Percentiles rank a stretch among this genome's conserved stretches.
These are phyloP conservation scores for Mola mola DNA, from an alignment of 2,113 vertebrate genomes.

Conservation along the genomic window DNA sequence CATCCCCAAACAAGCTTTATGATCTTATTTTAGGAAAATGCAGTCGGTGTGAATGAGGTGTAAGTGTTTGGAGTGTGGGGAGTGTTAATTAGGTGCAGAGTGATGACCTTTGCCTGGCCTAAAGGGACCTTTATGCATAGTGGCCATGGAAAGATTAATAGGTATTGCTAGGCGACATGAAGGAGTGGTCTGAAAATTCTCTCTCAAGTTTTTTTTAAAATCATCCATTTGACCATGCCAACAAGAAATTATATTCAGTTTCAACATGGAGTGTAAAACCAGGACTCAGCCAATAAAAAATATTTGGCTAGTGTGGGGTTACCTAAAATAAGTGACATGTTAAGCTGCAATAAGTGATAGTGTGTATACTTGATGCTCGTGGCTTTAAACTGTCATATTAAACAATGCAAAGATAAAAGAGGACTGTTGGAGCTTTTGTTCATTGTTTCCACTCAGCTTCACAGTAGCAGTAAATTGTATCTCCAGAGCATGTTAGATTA, in stretches of 20 bases:
- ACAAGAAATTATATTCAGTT: slow-evolving; percentile 22
- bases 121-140: slow-evolving; percentile 59
- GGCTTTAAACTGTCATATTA: slow-evolving; percentile 19
- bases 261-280: slow-evolving; percentile 14
- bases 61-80: slow-evolving; percentile 4
- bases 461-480: slow-evolving; percentile 20
- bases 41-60: slow-evolving; percentile 26
- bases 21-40: slow-evolving; percentile 38
- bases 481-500: slow-evolving; percentile 9
- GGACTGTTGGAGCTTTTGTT: slow-evolving; percentile 28
- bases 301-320: too few species aligned
- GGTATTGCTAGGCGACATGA: slow-evolving; percentile 68
- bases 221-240: slow-evolving; percentile 43
- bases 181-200: slow-evolving; percentile 63
- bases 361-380: background rate
- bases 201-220: slow-evolving; percentile 61
- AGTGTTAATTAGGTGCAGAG: slow-evolving; percentile 73
- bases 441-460: slow-evolving; percentile 44
- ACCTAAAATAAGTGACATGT: slow-evolving; percentile 10
- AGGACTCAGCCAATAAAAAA: slow-evolving; percentile 15
- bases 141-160: slow-evolving; percentile 65
- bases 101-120: slow-evolving; percentile 70
- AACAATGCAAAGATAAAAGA: slow-evolving; percentile 34
- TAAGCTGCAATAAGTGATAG: background rate
- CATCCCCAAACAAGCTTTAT: slow-evolving; percentile 7